phyloP scores from a whole-genome alignment of 2,888 invertebrate species.

The Tupiocoris notatus region DNA sequence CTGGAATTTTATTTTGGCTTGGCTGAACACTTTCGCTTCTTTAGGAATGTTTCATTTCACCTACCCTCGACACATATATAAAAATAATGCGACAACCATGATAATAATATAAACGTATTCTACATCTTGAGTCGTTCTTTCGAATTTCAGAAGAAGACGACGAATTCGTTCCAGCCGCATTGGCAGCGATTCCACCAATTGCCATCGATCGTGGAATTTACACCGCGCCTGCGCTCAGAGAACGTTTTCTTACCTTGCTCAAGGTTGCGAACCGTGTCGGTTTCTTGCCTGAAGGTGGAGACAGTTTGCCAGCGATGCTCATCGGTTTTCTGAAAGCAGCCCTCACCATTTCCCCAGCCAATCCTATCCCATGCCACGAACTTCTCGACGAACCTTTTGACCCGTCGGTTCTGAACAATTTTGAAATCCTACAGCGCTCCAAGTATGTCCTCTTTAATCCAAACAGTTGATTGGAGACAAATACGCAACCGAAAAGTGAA shows the following conservation, averaged over 20 bases:
- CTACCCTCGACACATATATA: too few species aligned
- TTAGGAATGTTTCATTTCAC: too few species aligned
- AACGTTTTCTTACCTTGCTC: constrained; percentile 76
- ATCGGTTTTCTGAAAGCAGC: constrained; percentile 90
- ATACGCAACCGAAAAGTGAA: too few species aligned
- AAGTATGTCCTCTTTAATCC: constrained; percentile 60
- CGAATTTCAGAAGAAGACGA: constrained; percentile 64
- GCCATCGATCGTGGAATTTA: constrained; percentile 79
- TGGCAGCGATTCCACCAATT: constrained; percentile 74
- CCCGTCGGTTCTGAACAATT: constrained; percentile 73
- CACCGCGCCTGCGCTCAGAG: constrained; percentile 81
- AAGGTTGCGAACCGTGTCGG: constrained; percentile 79
- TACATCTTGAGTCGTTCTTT: too few species aligned
- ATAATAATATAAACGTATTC: too few species aligned
- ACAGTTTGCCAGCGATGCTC: constrained; percentile 75
- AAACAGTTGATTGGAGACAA: too few species aligned
- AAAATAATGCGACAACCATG: too few species aligned
- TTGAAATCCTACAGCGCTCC: constrained; percentile 87
- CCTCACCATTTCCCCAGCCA: constrained; percentile 67
- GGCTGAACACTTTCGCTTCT: too few species aligned
- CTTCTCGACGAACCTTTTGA: constrained; percentile 70
- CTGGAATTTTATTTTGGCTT: too few species aligned
- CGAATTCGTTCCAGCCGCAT: constrained; percentile 73
- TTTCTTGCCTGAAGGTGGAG: constrained; percentile 83
- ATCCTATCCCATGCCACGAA: constrained; percentile 71